Base-by-base conservation (phyloP, 2,888 invertebrate genomes). In the Perdita meconis region DNA sequence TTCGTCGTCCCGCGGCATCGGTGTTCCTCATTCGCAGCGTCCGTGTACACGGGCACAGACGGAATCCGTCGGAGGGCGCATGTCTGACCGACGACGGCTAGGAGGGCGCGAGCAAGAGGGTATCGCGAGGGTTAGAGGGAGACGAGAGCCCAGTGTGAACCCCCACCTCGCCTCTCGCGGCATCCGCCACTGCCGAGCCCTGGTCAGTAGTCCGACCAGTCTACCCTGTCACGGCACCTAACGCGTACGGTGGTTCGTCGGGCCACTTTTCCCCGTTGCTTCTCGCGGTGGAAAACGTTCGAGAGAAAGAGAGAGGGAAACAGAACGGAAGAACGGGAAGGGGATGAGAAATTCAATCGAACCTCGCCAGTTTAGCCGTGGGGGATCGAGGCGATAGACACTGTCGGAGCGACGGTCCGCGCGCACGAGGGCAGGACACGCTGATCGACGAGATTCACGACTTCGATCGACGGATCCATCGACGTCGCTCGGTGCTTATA, bases 201-300 rank as follows among this genome's bases (percentile, higher is more conserved):
- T 85, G 86, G 85, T 88, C 84, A 87, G 82, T 83, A 81, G 84
- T 86, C 86, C 84, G 85, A 85, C 83, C 81, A 87, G 87, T 87
- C 84, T 84, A 84, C 81, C 87, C 82, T 84, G 84, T 80, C 82
- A 77, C 80, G 80, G 63, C 77, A 70, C 66, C 80, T 77, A 50
- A 71, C 73, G 53, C 72, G 78, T 78, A 67, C 42, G 40, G 65
- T 67, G n/a, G 55, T 47, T 42, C 57, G 0, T 13, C 24, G 44
- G 36, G 13, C 1, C 13, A 4, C 30, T 53, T 5, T 40, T 16
- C 24, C 19, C 16, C 56, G 6, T 24, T 19, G 26, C 36, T 44
- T 40, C 34, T 59, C 57, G 67, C 44, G 19, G 22, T 22, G 19
- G 10, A 19, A 16, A 10, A 47, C 19, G 12, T 19, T 19, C 19